phyloP scores from a whole-genome alignment of 2,888 invertebrate species.

The Nomada fucata region DNA sequence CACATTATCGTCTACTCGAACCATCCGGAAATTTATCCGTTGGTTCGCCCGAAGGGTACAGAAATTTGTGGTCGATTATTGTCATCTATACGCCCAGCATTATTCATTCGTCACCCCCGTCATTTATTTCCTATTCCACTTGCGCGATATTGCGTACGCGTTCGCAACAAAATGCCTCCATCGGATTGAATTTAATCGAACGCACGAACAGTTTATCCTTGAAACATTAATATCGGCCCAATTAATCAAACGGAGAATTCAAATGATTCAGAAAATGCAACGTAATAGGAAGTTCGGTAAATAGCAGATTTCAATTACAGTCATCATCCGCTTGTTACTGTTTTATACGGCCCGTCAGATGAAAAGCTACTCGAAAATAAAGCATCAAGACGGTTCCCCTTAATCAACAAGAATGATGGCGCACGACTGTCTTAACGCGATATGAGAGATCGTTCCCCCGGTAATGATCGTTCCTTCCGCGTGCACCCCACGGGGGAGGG shows the following conservation, averaged over 20 bases:
- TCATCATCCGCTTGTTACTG: conserved; percentile 7
- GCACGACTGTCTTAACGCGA: conserved; percentile 27
- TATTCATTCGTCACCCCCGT: too few species aligned
- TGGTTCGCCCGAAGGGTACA: neutral
- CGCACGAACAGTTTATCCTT: too few species aligned
- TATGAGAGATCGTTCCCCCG: conserved; percentile 5
- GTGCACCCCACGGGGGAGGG: conserved; percentile 36
- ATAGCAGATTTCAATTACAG: conserved; percentile 25
- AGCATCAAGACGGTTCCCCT: neutral
- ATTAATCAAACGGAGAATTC: too few species aligned
- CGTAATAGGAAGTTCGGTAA: neutral
- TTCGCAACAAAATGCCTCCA: too few species aligned
- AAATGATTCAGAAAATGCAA: neutral
- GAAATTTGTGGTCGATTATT: neutral
- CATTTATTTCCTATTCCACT: too few species aligned
- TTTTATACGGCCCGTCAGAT: neutral
- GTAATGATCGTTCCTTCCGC: conserved; percentile 36
- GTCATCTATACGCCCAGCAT: neutral
- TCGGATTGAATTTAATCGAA: too few species aligned
- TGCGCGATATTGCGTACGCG: too few species aligned
- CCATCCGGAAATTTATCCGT: neutral
- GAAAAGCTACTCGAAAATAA: conserved; percentile 9
- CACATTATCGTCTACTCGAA: neutral
- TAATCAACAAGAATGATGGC: conserved; percentile 25
- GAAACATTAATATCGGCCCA: too few species aligned